phyloP scores from a whole-genome alignment of 2,113 vertebrate species.

The human region DNA sequence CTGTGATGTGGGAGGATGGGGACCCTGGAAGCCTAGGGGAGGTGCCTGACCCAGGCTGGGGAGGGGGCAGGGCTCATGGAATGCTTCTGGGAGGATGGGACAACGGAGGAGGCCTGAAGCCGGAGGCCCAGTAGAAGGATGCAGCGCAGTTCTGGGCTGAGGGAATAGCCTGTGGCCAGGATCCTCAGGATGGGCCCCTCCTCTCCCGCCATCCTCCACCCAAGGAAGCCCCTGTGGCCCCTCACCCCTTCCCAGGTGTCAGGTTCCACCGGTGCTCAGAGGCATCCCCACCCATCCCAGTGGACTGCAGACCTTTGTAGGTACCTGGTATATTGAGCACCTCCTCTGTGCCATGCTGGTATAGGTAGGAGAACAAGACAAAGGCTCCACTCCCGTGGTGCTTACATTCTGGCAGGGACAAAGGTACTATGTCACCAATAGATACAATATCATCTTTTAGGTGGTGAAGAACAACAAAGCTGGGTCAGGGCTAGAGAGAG shows the following conservation, averaged over 20 bases:
- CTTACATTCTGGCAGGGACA: not conserved
- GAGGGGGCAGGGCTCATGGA: not conserved
- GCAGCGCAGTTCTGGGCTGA: accelerated
- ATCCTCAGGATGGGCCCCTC: too few relatives aligned
- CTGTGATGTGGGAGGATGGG: not conserved
- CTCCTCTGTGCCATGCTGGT: not conserved
- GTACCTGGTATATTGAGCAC: too few relatives aligned
- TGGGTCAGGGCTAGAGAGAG: not conserved
- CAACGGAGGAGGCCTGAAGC: not conserved
- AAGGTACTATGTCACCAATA: not conserved
- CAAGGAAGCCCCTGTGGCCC: not conserved
- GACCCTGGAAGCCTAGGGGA: not conserved
- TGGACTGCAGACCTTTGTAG: accelerated
- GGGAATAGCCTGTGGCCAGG: not conserved
- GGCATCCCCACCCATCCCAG: not conserved
- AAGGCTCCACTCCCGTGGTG: not conserved
- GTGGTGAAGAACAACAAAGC: not conserved
- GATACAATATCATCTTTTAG: too few relatives aligned
- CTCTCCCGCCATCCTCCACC: not conserved
- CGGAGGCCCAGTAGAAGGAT: not conserved
- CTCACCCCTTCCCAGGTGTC: not conserved
- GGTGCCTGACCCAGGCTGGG: not conserved
- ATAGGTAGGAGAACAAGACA: not conserved
- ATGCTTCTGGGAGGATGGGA: not conserved
- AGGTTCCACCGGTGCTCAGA: too few relatives aligned